These are phyloP conservation scores for Galeopsomyia nigrocyanea DNA, from an alignment of 2,888 invertebrate species.

Conservation along the genomic window DNA sequence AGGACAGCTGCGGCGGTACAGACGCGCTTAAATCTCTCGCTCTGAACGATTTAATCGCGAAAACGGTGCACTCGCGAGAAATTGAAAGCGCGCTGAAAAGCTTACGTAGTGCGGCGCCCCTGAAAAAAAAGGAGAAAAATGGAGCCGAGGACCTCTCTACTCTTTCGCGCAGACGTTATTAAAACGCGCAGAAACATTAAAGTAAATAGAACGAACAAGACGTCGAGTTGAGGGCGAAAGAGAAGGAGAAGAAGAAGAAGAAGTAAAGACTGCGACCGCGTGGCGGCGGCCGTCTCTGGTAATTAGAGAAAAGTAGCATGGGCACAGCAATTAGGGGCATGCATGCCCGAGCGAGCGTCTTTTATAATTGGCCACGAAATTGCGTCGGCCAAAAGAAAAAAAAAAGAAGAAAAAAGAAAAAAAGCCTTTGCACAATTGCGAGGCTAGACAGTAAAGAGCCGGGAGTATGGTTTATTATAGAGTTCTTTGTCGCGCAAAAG, in stretches of 20 bases:
- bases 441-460: too few relatives aligned
- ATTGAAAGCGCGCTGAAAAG: conserved; percentile 29
- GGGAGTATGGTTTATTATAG: neutral
- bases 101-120: neutral
- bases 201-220: conserved; percentile 41
- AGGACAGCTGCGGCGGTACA: neutral
- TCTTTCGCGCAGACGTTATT: conserved; percentile 26
- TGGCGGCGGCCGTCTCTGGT: conserved; percentile 29
- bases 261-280: conserved; percentile 33
- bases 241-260: conserved; percentile 15
- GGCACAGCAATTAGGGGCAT: neutral
- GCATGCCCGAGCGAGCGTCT: conserved; percentile 21
- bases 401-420: too few relatives aligned
- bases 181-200: conserved; percentile 42
- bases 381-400: too few relatives aligned
- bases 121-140: neutral
- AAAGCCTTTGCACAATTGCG: too few relatives aligned
- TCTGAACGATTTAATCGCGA: conserved; percentile 33
- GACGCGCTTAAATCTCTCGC: conserved; percentile 7
- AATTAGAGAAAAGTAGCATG: conserved; percentile 39
- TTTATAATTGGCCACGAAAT: too few relatives aligned
- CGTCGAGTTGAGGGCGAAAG: conserved; percentile 2
- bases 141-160: conserved; percentile 1
- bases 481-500: neutral
- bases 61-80: conserved; percentile 32